Evolutionary conservation across 2,113 vertebrate genomes (phyloP).

Genomic region (Myotis davidii): DNA sequence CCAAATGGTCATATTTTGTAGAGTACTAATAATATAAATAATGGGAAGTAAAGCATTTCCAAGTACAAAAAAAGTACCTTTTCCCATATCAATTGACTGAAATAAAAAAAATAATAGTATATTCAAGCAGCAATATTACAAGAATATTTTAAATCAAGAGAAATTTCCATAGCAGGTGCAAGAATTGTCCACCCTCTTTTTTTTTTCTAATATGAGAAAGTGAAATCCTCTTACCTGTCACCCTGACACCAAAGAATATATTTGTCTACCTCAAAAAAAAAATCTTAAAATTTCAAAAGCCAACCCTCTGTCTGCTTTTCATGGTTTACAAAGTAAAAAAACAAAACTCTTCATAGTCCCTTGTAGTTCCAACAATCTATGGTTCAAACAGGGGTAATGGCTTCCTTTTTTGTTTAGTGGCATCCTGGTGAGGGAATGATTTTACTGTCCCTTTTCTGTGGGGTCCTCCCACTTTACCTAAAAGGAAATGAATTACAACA

Average conservation of each 20-base stretch:
- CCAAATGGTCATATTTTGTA: background rate
- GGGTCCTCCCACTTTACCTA: constrained; percentile 61
- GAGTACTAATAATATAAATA: background rate
- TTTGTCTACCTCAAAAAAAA: constrained; percentile 35
- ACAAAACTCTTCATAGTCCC: background rate
- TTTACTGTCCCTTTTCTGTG: constrained; percentile 68
- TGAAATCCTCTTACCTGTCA: constrained; percentile 55
- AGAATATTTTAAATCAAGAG: background rate
- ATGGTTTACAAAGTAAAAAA: constrained; percentile 70
- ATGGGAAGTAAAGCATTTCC: background rate
- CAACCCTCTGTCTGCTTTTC: background rate
- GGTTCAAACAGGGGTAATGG: constrained; percentile 57
- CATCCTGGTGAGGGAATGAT: constrained; percentile 70
- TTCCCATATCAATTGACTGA: background rate
- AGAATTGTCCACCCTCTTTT: background rate
- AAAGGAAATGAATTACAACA: constrained; percentile 74
- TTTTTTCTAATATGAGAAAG: background rate
- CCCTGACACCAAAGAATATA: background rate
- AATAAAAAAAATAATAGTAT: constrained; percentile 5
- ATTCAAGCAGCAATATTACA: background rate
- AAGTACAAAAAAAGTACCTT: background rate
- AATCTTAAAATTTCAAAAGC: constrained; percentile 52
- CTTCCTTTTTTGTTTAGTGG: constrained; percentile 59
- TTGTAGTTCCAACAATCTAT: constrained; percentile 51
- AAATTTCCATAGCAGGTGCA: background rate